Percentiles rank a stretch among this genome's conserved stretches.
Conservation (phyloP, 2,888 invertebrate genomes). For the Oscheius sp. region DNA sequence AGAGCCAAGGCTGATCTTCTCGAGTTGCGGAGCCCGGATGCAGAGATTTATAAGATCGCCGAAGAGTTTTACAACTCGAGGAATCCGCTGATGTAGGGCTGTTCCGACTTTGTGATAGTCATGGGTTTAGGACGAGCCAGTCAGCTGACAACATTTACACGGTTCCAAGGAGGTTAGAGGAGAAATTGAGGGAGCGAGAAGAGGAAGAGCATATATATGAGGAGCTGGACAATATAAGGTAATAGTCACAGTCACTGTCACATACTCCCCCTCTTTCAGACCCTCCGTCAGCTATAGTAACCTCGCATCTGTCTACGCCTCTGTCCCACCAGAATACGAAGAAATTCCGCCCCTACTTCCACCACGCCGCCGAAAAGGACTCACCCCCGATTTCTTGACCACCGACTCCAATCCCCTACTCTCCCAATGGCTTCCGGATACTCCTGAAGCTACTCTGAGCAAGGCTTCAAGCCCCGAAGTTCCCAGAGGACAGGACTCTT, state of each 20-base stretch:
- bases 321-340: conserved; percentile 22
- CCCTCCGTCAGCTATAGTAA: conserved; percentile 7
- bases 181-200: neutral
- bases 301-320: conserved; percentile 1
- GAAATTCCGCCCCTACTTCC: conserved; percentile 18
- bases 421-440: conserved; percentile 10
- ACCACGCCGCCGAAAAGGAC: conserved; percentile 6
- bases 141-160: conserved; percentile 22
- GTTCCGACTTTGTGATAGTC: neutral
- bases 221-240: conserved; percentile 32
- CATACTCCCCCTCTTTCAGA: neutral
- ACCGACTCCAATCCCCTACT: neutral
- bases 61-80: conserved; percentile 24
- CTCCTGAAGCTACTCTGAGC: conserved; percentile 13
- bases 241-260: neutral
- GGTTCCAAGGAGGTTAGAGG: neutral
- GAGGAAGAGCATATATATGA: conserved; percentile 37
- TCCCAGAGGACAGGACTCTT: neutral
- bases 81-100: conserved; percentile 14
- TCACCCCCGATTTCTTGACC: conserved; percentile 7
- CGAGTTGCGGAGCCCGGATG: conserved; percentile 2
- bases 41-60: conserved; percentile 28
- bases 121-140: neutral
- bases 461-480: conserved; percentile 1
- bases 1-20: conserved; percentile 26